phyloP scores from a whole-genome alignment of 2,113 vertebrate genomes.

The Mola mola region DNA sequence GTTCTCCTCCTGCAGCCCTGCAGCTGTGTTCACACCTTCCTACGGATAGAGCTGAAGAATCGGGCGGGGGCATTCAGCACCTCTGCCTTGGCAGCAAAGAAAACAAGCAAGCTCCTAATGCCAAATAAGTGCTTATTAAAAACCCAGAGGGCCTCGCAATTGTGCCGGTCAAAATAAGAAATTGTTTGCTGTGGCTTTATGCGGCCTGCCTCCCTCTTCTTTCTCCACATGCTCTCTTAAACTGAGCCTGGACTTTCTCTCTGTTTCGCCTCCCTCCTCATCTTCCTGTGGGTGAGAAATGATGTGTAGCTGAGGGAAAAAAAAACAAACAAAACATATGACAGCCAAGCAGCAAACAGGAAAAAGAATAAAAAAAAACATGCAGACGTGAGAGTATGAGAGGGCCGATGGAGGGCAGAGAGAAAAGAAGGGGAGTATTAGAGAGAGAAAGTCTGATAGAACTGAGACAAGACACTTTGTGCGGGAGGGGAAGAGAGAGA shows the following conservation, averaged over 20 bases:
- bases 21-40: conserved; percentile 46
- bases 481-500: conserved; percentile 43
- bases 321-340: conserved; percentile 64
- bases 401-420: conserved; percentile 65
- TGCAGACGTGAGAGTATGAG: conserved; percentile 63
- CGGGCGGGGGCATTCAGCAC: conserved; percentile 50
- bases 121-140: conserved; percentile 78
- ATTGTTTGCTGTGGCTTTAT: conserved; percentile 75
- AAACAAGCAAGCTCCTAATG: conserved; percentile 74
- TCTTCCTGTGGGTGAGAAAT: conserved; percentile 53
- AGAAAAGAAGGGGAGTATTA: conserved; percentile 50
- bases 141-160: conserved; percentile 73
- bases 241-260: conserved; percentile 49
- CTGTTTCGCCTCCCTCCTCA: conserved; percentile 37
- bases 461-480: conserved; percentile 34
- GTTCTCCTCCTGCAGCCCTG: conserved; percentile 33
- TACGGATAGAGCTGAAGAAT: conserved; percentile 50
- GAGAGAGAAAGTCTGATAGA: conserved; percentile 60
- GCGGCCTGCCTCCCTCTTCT: conserved; percentile 69
- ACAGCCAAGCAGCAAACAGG: conserved; percentile 58
- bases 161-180: conserved; percentile 76
- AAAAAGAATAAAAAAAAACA: too few relatives aligned
- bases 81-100: conserved; percentile 50
- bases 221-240: conserved; percentile 74
- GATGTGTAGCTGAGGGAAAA: conserved; percentile 63